These are phyloP conservation scores for Caenorhabditis becei DNA, from an alignment of 2,888 invertebrate species.

Conservation along the genomic window DNA sequence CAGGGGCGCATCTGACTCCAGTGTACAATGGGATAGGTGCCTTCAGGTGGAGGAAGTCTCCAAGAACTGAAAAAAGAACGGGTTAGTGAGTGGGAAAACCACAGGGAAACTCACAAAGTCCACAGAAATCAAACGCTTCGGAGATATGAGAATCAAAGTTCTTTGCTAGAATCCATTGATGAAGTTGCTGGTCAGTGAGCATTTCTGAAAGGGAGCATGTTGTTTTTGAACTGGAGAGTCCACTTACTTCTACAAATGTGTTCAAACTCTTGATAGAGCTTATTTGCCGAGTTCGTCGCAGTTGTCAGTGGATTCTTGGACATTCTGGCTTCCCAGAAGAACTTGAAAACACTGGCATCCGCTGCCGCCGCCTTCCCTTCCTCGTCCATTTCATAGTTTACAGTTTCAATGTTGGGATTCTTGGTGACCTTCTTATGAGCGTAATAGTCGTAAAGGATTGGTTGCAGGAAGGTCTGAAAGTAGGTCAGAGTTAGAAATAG, in stretches of 20 bases:
- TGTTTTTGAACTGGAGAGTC: too few species aligned
- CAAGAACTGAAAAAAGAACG: slow-evolving; percentile 36
- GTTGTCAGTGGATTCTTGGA: slow-evolving; percentile 16
- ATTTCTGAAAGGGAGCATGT: too few species aligned
- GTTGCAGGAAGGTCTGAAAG: slow-evolving; percentile 41
- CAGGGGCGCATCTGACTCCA: slow-evolving; percentile 40
- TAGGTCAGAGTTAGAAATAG: not conserved
- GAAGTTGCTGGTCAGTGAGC: slow-evolving; percentile 46
- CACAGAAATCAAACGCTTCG: slow-evolving; percentile 59
- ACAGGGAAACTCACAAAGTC: slow-evolving; percentile 45
- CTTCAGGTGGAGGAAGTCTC: slow-evolving; percentile 38
- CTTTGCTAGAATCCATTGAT: slow-evolving; percentile 26
- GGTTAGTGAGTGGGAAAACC: not conserved
- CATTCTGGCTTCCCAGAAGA: slow-evolving; percentile 29
- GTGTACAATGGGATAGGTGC: slow-evolving; percentile 44
- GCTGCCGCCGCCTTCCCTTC: slow-evolving; percentile 39
- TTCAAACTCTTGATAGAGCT: slow-evolving; percentile 39
- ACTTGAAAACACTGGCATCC: slow-evolving; percentile 38
- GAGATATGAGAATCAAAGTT: slow-evolving; percentile 56
- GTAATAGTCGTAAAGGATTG: slow-evolving; percentile 37
- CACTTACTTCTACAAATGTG: slow-evolving; percentile 50
- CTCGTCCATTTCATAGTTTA: slow-evolving; percentile 40
- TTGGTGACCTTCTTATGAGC: slow-evolving; percentile 33
- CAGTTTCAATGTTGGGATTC: slow-evolving; percentile 22
- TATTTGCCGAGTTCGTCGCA: not conserved